Base-by-base conservation (phyloP, 2,797 vertebrate genomes). In the Netta rufina region DNA sequence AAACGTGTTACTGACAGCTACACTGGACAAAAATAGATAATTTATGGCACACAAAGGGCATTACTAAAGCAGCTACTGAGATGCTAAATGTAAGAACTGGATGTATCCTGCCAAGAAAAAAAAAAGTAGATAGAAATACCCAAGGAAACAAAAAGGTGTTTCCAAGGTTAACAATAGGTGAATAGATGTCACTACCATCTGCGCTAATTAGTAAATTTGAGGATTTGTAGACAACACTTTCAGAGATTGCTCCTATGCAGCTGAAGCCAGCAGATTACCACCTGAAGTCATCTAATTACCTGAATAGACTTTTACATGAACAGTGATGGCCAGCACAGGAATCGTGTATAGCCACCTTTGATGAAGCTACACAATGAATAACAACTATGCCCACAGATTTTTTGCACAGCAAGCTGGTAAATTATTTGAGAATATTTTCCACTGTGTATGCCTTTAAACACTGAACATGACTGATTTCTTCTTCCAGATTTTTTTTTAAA, bases 21-120 rank as follows among this genome's bases (percentile, higher is more conserved):
- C 20, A 72, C 2, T 38, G 57, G 86, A 88, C 83, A 87, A 60
- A 75, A 81, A 74, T 51, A 19, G 25, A 57, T 89, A 80, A 57
- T 89, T 89, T 43, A 77, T 24, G 45, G 75, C 54, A 84, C 27
- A 70, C 7, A n/a, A 95, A 92, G 64, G 41, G 20, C 43, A 84
- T 84, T 65, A 85, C 53, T 82, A 69, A 97, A 94, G 80, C 77
- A 87, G 73, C 62, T 83, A 33, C 67, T 84, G 32, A 76, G 30
- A 67, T 89, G 84, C 56, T 92, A 88, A 91, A 90, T 72, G 54
- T 58, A 85, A 72, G 76, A 95, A 70, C 61, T 79, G 56, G 76
- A 57, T 32, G 54, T 32, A 20, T 57, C 54, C 54, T 57, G 18
- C 30, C 54, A 94, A 92, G 83, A 78, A 56, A 66, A 45, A 45